Evolutionary conservation across 2,888 invertebrate genomes (phyloP).

Genomic region (Phlogophora meticulosa): DNA sequence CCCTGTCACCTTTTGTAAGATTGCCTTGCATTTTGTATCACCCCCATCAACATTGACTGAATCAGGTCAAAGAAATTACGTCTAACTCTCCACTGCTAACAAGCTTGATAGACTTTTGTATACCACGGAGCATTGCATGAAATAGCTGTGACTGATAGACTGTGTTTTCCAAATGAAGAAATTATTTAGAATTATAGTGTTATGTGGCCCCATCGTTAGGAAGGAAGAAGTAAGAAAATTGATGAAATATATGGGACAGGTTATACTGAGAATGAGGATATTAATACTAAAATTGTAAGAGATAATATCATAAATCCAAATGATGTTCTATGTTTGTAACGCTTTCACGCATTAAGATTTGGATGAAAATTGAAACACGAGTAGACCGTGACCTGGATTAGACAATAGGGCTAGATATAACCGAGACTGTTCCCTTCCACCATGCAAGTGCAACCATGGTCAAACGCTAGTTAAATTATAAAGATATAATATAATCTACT

Average conservation of each 20-base stretch:
- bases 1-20: conserved; percentile 6
- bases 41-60: conserved; percentile 28
- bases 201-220: conserved; percentile 59
- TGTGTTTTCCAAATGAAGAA: not conserved
- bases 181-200: not conserved
- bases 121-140: conserved; percentile 1
- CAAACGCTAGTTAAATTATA: no score
- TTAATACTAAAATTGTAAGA: not conserved
- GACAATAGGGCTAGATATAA: no score
- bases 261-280: not conserved
- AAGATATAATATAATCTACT: no score
- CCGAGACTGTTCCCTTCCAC: no score
- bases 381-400: no score
- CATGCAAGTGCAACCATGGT: no score
- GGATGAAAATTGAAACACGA: no score
- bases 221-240: conserved; percentile 63
- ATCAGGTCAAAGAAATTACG: conserved; percentile 24
- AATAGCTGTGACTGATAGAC: not conserved
- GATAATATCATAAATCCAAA: no score
- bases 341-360: no score
- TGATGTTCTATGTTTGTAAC: no score
- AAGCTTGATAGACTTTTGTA: conserved; percentile 9
- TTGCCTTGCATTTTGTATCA: conserved; percentile 11
- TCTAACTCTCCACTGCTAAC: conserved; percentile 7
- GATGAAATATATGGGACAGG: conserved; percentile 28